Evolutionary conservation across 2,113 vertebrate genomes (phyloP), one percentile per base, ranked within the genome.

Genomic region (Corythaixoides concolor): DNA sequence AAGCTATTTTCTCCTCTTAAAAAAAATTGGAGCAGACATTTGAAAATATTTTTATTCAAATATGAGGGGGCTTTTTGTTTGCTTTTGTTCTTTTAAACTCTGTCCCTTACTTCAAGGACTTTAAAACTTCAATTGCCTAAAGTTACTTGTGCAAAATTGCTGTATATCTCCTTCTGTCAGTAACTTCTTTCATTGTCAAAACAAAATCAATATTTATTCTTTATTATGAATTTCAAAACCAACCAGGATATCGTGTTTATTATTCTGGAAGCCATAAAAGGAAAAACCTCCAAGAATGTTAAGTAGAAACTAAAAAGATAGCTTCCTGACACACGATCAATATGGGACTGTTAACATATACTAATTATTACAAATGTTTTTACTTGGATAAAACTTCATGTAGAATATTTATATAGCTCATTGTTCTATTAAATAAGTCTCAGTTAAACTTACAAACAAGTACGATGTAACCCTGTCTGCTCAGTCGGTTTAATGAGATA

Each of bases 171-270:
- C 77, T 95, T 58, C 37, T 96, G 76, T 62, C 82, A 66, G 30
- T 89, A 56, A 90, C 96, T 87, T 94, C 69, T 96, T 92, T 93
- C 7, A 2, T 67, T 90, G 8, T 77, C 78, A 96, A 94, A 96
- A 72, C 21, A 89, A 92, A 96, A 95, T 60, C 30, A 72, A 3
- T 59, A 82, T 90, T 93, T 85, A 67, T 95, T 95, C 90, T 72
- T 87, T 41, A 93, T 81, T 70, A 70, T 16, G 93, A 85, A 76
- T 96, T 96, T 81, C 3, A 94, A 89, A 96, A 90, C 6, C 23
- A n/a, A 79, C 28, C 62, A 37, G 27, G 56, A 73, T 85, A 39
- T 81, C 8, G 3, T 75, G 23, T 63, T 94, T 88, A 62, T 91
- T 93, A 83, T 89, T 92, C 60, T 88, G 49, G 85, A 88, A 77